A percentile compares a stretch with the other conserved stretches of the same genome.
Conservation (phyloP, 2,888 invertebrate species). For the Dicycla oo region DNA sequence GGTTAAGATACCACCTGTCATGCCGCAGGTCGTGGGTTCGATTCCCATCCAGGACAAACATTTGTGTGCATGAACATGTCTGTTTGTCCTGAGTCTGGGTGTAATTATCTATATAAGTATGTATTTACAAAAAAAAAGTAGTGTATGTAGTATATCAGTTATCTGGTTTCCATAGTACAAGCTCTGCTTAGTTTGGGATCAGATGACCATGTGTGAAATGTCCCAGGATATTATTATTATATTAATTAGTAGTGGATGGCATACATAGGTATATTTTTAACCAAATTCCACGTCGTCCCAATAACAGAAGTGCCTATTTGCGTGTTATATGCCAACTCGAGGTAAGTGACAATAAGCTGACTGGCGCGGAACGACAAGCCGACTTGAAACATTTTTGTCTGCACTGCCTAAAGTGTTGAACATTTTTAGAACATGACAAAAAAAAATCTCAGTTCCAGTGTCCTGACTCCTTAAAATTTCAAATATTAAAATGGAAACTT, state of each 20-base stretch:
- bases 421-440: slow-evolving; percentile 8
- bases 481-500: slow-evolving; percentile 2
- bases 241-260: neutral
- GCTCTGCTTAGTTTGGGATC: too few species aligned
- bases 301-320: neutral
- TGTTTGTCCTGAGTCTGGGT: too few species aligned
- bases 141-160: too few species aligned
- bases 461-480: neutral
- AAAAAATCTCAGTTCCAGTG: slow-evolving; percentile 19
- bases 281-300: neutral
- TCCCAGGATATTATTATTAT: too few species aligned
- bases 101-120: too few species aligned
- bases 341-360: slow-evolving; percentile 45
- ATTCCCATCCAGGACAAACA: too few species aligned
- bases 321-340: neutral
- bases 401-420: neutral
- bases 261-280: neutral
- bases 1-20: too few species aligned
- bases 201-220: too few species aligned
- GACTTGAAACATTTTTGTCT: slow-evolving; percentile 10
- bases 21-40: too few species aligned
- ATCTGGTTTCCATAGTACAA: too few species aligned
- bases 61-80: too few species aligned
- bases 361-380: slow-evolving; percentile 12
- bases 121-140: too few species aligned